A percentile compares a stretch with the other conserved stretches of the same genome.
phyloP scores from a whole-genome alignment of 1,140 invertebrate genomes.

The Drosophila auraria region DNA sequence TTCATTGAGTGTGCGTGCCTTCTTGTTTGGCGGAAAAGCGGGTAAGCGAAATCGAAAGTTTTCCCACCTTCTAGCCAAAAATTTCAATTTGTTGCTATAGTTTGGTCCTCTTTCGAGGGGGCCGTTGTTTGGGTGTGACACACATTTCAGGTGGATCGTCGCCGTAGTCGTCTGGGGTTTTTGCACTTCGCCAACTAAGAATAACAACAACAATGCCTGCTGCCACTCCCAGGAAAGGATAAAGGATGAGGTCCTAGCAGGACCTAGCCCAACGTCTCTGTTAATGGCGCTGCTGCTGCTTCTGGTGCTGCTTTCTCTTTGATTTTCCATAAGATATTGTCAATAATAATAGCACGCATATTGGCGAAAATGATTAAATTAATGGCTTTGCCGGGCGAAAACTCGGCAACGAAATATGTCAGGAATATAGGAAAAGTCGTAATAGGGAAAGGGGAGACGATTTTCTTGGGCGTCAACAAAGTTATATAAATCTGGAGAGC shows the following conservation, averaged over 20 bases:
- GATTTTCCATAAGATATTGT: slow-evolving; percentile 50
- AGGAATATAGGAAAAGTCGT: not conserved
- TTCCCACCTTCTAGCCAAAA: slow-evolving; percentile 20
- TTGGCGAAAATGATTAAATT: slow-evolving; percentile 47
- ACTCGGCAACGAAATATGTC: slow-evolving; percentile 26
- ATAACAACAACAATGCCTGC: slow-evolving; percentile 34
- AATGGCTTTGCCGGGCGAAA: slow-evolving; percentile 32
- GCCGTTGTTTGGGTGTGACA: slow-evolving; percentile 70
- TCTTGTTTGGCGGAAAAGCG: slow-evolving; percentile 13
- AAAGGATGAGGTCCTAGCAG: slow-evolving; percentile 9
- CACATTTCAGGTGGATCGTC: slow-evolving; percentile 57
- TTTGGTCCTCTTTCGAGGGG: slow-evolving; percentile 12
- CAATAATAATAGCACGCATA: slow-evolving; percentile 61
- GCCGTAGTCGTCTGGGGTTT: slow-evolving; percentile 37
- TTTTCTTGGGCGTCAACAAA: slow-evolving; percentile 2
- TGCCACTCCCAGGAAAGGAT: slow-evolving; percentile 26
- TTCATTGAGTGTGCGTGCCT: slow-evolving; percentile 46
- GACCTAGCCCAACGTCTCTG: slow-evolving; percentile 58
- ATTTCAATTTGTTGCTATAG: slow-evolving; percentile 49
- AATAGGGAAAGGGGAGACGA: not conserved
- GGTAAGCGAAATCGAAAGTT: slow-evolving; percentile 50
- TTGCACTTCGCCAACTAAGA: slow-evolving; percentile 40
- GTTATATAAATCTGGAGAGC: slow-evolving; percentile 19
- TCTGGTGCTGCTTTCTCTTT: slow-evolving; percentile 15
- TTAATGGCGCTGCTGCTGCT: slow-evolving; percentile 41